These are phyloP conservation scores for Anticlea derivata DNA, from an alignment of 2,888 invertebrate species.

Conservation along the genomic window DNA sequence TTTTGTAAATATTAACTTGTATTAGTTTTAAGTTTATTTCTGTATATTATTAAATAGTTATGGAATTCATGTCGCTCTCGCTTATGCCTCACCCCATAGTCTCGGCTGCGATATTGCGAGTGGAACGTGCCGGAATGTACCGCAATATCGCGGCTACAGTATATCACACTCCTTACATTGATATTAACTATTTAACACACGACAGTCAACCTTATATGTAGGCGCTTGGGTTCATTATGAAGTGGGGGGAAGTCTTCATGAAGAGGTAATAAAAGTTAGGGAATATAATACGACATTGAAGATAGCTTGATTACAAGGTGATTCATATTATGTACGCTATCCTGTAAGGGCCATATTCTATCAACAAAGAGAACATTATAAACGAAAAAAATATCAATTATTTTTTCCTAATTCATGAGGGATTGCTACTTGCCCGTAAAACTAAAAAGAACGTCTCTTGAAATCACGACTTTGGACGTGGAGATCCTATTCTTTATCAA, in stretches of 20 bases:
- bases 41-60: too few relatives aligned
- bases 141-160: constrained; percentile 40
- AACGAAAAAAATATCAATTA: too few relatives aligned
- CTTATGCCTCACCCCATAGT: background rate
- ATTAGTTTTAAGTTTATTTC: too few relatives aligned
- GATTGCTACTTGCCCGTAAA: too few relatives aligned
- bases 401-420: too few relatives aligned
- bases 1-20: too few relatives aligned
- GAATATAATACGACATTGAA: constrained; percentile 1
- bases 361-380: too few relatives aligned
- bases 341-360: too few relatives aligned
- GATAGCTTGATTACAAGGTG: background rate
- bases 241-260: background rate
- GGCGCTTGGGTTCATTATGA: background rate
- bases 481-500: too few relatives aligned
- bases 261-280: constrained; percentile 11
- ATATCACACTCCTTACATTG: constrained; percentile 29
- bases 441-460: too few relatives aligned
- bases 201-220: background rate
- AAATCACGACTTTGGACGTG: too few relatives aligned
- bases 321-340: too few relatives aligned
- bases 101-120: constrained; percentile 34
- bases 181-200: background rate
- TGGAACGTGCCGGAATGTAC: constrained; percentile 35
- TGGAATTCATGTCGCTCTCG: constrained; percentile 11